phyloP scores from a whole-genome alignment of 2,888 invertebrate species.

The Ormia ochracea region DNA sequence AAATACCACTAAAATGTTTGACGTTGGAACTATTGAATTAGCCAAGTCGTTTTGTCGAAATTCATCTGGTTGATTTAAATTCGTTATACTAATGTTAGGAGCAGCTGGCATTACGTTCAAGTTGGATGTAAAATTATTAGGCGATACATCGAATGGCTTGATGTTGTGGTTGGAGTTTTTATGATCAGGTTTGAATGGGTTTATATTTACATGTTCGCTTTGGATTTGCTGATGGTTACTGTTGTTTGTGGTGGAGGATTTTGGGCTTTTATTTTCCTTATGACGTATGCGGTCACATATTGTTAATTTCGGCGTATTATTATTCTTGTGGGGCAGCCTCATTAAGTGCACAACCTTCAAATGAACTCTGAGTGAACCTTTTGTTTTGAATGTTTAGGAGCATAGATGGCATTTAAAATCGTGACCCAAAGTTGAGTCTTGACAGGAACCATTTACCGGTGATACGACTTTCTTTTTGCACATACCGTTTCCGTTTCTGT shows the following conservation, averaged over 20 bases:
- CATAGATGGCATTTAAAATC: conserved; percentile 83
- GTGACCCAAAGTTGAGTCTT: conserved; percentile 60
- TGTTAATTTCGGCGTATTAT: conserved; percentile 68
- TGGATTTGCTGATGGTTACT: not conserved
- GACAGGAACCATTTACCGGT: not conserved
- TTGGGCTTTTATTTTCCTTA: conserved; percentile 65
- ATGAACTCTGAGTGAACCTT: conserved; percentile 89
- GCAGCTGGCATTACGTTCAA: conserved; percentile 17
- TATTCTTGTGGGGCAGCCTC: conserved; percentile 65
- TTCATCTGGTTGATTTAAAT: conserved; percentile 45
- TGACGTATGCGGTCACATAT: conserved; percentile 73
- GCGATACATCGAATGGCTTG: conserved; percentile 37
- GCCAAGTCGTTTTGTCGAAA: conserved; percentile 34
- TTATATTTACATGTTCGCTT: not conserved
- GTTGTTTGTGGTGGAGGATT: conserved; percentile 5
- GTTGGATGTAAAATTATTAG: conserved; percentile 6
- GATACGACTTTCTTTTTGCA: conserved; percentile 63
- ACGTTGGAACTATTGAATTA: conserved; percentile 22
- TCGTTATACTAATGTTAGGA: conserved; percentile 49
- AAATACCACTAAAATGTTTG: conserved; percentile 60
- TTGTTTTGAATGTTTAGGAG: conserved; percentile 87
- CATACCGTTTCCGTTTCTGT: not conserved
- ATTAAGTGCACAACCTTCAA: conserved; percentile 85
- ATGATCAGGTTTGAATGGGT: conserved; percentile 1
- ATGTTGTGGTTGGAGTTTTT: conserved; percentile 28